Percentiles rank a stretch among this genome's conserved stretches.
These are phyloP conservation scores for Clarias laeviceps DNA, from an alignment of 2,797 vertebrate genomes.

Conservation along the genomic window DNA sequence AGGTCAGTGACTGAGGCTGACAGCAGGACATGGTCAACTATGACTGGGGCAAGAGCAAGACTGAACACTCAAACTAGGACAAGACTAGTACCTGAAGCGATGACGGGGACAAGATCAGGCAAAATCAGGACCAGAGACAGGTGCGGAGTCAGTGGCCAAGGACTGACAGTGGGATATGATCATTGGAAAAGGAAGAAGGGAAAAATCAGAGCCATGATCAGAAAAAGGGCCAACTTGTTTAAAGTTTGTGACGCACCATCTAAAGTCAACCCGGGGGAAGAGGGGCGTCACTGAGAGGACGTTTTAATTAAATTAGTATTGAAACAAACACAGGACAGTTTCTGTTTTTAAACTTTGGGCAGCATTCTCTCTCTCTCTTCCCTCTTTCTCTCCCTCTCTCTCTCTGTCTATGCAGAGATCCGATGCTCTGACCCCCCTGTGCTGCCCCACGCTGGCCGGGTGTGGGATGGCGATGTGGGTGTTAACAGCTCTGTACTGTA, in stretches of 20 bases:
- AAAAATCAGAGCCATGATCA: not conserved
- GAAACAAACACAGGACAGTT: not conserved
- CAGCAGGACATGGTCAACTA: not conserved
- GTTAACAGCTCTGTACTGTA: constrained; percentile 77
- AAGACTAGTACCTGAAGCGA: not conserved
- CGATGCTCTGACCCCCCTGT: constrained; percentile 77
- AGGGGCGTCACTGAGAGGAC: not conserved
- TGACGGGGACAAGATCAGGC: not conserved
- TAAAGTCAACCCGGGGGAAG: not conserved
- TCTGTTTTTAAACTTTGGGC: not conserved
- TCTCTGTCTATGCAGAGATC: constrained; percentile 72
- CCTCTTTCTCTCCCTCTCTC: not conserved
- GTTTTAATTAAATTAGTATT: not conserved
- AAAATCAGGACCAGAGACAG: not conserved
- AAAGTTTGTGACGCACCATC: not conserved
- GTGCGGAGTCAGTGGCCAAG: not conserved
- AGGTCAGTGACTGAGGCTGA: no score
- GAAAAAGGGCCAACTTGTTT: not conserved
- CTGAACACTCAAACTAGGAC: not conserved
- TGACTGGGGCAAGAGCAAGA: not conserved
- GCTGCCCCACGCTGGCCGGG: constrained; percentile 71
- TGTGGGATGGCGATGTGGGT: constrained; percentile 72
- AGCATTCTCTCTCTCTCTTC: constrained; percentile 27
- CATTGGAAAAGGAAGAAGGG: not conserved
- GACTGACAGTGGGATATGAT: not conserved